Percentiles rank a stretch among this genome's conserved stretches.
These are phyloP conservation scores for Dione juno DNA, from an alignment of 2,888 invertebrate species.

Conservation along the genomic window DNA sequence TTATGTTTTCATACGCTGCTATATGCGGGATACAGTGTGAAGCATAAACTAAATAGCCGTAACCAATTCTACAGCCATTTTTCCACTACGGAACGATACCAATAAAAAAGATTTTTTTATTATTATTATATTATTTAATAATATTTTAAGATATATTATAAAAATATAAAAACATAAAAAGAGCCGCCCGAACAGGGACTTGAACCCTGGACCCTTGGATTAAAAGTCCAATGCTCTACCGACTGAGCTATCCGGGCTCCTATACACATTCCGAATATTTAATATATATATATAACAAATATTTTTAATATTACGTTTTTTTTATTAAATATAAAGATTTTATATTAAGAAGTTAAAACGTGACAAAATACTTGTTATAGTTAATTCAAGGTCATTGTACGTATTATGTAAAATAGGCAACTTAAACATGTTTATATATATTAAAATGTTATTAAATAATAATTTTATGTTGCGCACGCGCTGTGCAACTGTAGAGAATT, in stretches of 20 bases:
- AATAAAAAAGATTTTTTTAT: no score
- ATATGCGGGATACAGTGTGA: no score
- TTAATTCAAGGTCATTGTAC: constrained; percentile 9
- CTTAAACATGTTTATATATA: not conserved
- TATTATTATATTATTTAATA: not conserved
- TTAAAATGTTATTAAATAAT: not conserved
- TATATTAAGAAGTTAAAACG: constrained; percentile 2
- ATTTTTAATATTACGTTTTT: not conserved
- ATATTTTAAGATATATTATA: not conserved
- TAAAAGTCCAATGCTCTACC: constrained; percentile 86
- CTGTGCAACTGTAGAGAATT: not conserved
- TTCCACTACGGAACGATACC: no score
- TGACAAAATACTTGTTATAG: constrained; percentile 4
- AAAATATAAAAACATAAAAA: constrained; percentile 55
- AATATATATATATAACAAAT: not conserved
- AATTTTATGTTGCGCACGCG: not conserved
- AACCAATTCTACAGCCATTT: no score
- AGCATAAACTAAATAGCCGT: no score
- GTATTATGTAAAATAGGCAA: not conserved
- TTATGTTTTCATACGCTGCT: no score
- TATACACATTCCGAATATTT: accelerated
- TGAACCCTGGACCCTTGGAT: constrained; percentile 91
- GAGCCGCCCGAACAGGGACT: constrained; percentile 88
- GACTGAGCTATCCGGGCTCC: constrained; percentile 83
- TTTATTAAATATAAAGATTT: not conserved